Conservation (phyloP, 2,113 vertebrate genomes). For the Bungarus multicinctus region DNA sequence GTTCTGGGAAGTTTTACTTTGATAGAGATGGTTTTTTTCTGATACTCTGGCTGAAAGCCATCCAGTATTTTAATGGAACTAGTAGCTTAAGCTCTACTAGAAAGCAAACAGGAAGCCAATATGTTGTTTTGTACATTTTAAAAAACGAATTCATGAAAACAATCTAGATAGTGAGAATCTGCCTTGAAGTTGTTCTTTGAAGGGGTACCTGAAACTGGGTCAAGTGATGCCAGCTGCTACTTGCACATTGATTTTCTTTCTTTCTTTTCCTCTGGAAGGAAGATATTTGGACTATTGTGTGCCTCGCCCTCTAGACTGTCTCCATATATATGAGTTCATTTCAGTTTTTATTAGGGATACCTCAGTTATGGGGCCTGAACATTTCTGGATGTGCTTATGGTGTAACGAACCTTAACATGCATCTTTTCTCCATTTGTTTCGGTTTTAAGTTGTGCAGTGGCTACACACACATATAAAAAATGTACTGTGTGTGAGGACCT, state of each 20-base stretch:
- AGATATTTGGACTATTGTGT: background rate
- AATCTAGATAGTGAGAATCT: background rate
- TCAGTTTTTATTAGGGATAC: background rate
- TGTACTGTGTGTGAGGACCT: background rate
- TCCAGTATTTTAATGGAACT: background rate
- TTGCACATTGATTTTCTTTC: background rate
- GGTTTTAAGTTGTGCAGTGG: background rate
- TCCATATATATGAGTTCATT: background rate
- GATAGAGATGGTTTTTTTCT: background rate
- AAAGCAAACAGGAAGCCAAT: background rate
- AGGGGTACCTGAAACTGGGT: background rate
- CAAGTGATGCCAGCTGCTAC: background rate
- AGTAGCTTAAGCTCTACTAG: background rate
- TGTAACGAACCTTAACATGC: too few species aligned
- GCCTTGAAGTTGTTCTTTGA: background rate
- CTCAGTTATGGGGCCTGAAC: background rate
- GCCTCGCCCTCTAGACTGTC: background rate
- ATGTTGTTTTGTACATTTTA: background rate
- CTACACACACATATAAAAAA: background rate
- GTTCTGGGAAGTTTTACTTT: background rate
- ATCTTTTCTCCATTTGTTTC: background rate
- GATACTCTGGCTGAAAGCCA: background rate
- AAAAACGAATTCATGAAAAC: background rate
- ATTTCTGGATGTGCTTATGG: background rate
- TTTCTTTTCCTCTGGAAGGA: background rate